A percentile compares a stretch with the other conserved stretches of the same genome.
phyloP scores from a whole-genome alignment of 1,140 invertebrate species.

The Physella acuta region DNA sequence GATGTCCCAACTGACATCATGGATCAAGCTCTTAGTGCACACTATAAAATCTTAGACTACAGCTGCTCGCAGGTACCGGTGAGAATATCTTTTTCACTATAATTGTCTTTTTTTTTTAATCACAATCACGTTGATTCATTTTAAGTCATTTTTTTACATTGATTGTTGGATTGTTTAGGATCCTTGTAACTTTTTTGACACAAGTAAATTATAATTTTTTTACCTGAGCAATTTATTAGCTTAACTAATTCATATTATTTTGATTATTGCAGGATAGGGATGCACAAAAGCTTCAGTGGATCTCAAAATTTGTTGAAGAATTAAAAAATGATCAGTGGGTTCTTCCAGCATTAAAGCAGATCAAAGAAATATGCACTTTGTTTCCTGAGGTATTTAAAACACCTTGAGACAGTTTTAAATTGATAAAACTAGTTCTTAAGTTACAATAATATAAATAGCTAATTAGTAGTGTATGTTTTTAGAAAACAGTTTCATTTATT shows the following conservation, averaged over 20 bases:
- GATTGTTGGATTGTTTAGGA: too few relatives aligned
- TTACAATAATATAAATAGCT: too few relatives aligned
- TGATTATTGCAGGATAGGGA: slow-evolving; percentile 87
- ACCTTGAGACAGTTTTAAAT: too few relatives aligned
- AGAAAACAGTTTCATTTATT: too few relatives aligned
- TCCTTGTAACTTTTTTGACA: too few relatives aligned
- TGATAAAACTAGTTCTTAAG: too few relatives aligned
- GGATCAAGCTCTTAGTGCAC: slow-evolving; percentile 91
- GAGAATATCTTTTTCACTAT: background rate
- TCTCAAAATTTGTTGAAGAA: slow-evolving; percentile 93
- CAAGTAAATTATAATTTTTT: too few relatives aligned
- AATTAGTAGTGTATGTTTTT: too few relatives aligned
- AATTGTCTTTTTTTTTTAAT: slow-evolving; percentile 3
- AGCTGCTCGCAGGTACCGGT: slow-evolving; percentile 78
- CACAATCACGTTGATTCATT: background rate
- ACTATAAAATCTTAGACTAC: slow-evolving; percentile 97
- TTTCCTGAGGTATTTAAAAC: slow-evolving; percentile 73
- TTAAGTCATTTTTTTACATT: too few relatives aligned
- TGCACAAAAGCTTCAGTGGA: slow-evolving; percentile 92
- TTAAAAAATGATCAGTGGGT: slow-evolving; percentile 89
- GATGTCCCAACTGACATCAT: slow-evolving; percentile 96
- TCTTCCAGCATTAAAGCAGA: slow-evolving; percentile 90
- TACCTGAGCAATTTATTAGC: too few relatives aligned
- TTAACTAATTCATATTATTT: too few relatives aligned
- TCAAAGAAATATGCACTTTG: slow-evolving; percentile 90